Percentiles rank a stretch among this genome's conserved stretches.
phyloP scores from a whole-genome alignment of 2,113 vertebrate species.

The Peromyscus californicus region DNA sequence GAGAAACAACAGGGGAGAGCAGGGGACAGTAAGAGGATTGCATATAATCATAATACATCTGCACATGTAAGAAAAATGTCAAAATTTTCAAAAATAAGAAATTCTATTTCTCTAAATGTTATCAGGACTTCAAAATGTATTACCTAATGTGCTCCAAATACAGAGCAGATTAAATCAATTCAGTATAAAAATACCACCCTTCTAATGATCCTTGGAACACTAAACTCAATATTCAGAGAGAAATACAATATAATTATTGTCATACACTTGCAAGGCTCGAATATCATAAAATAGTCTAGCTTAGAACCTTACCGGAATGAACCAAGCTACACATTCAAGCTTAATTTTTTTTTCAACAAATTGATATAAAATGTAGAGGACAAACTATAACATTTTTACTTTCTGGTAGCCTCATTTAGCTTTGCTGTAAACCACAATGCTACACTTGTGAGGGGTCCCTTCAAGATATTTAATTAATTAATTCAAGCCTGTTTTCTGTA shows the following conservation, averaged over 20 bases:
- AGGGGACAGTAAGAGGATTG: not conserved
- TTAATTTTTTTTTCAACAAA: constrained; percentile 51
- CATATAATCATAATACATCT: not conserved
- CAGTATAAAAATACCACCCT: not conserved
- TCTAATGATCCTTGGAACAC: not conserved
- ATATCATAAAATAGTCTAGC: not conserved
- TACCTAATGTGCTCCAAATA: not conserved
- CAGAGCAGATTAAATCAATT: not conserved
- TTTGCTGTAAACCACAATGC: not conserved
- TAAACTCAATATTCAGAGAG: constrained; percentile 25
- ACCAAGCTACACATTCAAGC: not conserved
- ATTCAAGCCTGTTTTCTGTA: constrained; percentile 51
- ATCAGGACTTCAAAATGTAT: not conserved
- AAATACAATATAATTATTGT: constrained; percentile 37
- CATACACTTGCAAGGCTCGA: not conserved
- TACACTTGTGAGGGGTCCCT: not conserved
- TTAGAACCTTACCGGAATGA: constrained; percentile 43
- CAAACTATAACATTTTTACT: not conserved
- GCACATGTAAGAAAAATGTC: not conserved
- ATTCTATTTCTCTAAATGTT: not conserved
- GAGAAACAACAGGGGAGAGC: not conserved
- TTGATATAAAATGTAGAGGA: not conserved
- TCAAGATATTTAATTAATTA: constrained; percentile 24
- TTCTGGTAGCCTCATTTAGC: not conserved
- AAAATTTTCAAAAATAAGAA: not conserved